These are phyloP conservation scores for Podarcis cretensis DNA, from an alignment of 2,113 vertebrate genomes.

Conservation along the genomic window DNA sequence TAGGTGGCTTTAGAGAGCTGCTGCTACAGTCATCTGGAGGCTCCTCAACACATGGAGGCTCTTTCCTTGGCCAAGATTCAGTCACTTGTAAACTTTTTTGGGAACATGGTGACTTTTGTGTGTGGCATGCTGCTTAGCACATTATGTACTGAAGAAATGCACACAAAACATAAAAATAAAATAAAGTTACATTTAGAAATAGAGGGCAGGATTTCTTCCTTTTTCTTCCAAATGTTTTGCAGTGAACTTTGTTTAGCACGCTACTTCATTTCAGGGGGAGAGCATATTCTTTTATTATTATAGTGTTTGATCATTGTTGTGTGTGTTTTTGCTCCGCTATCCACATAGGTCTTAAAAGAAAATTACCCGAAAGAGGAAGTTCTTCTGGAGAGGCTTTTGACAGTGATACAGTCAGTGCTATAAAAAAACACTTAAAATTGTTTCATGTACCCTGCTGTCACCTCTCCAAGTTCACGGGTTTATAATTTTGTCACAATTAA, in stretches of 20 bases:
- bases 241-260: conserved; percentile 61
- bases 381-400: conserved; percentile 47
- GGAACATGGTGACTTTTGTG: neutral
- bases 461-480: conserved; percentile 53
- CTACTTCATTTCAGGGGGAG: conserved; percentile 46
- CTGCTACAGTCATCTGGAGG: neutral
- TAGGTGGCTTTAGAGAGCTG: neutral
- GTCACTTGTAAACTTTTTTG: neutral
- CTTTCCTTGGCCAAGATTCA: neutral
- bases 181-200: neutral
- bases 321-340: conserved; percentile 44
- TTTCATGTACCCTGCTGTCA: conserved; percentile 48
- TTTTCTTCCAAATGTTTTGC: conserved; percentile 48
- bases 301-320: conserved; percentile 23
- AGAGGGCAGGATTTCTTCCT: conserved; percentile 8
- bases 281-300: conserved; percentile 9
- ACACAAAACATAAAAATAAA: neutral
- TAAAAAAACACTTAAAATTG: conserved; percentile 54
- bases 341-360: conserved; percentile 41
- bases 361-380: conserved; percentile 54
- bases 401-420: conserved; percentile 38
- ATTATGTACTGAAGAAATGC: neutral
- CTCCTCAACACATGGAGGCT: neutral
- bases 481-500: conserved; percentile 60
- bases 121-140: neutral